Evolutionary conservation across 2,113 vertebrate species (phyloP).

Genomic region (Megaptera novaeangliae): DNA sequence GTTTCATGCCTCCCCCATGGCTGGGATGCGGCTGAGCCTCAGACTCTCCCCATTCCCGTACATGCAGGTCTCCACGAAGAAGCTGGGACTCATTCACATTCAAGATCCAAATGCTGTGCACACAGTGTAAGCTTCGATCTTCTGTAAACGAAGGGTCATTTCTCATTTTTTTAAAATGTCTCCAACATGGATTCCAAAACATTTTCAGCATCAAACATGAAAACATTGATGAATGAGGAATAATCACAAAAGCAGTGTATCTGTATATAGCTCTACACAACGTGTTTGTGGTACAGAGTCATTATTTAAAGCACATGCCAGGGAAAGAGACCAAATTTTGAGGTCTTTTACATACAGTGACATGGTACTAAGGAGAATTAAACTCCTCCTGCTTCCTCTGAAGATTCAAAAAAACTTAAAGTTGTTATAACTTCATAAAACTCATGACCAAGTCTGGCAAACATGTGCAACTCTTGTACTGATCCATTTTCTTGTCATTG

Average conservation of each 20-base stretch:
- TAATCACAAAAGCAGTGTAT: constrained; percentile 69
- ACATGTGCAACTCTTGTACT: constrained; percentile 76
- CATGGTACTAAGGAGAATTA: constrained; percentile 71
- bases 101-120: constrained; percentile 73
- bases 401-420: constrained; percentile 49
- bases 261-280: constrained; percentile 68
- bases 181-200: constrained; percentile 74
- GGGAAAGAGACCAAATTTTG: constrained; percentile 62
- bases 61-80: constrained; percentile 73
- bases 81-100: constrained; percentile 77
- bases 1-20: not conserved
- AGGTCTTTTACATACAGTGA: constrained; percentile 69
- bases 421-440: constrained; percentile 69
- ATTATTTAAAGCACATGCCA: constrained; percentile 80
- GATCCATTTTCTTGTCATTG: constrained; percentile 72
- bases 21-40: not conserved
- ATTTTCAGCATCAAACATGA: constrained; percentile 72
- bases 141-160: constrained; percentile 75
- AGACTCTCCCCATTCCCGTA: constrained; percentile 74
- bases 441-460: constrained; percentile 75
- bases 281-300: constrained; percentile 59
- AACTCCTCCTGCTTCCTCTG: constrained; percentile 73
- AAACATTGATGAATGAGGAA: constrained; percentile 73
- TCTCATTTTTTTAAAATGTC: constrained; percentile 68
- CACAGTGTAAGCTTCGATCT: constrained; percentile 75